phyloP scores from a whole-genome alignment of 2,888 invertebrate genomes.

The Kuschelorhynchus macadamiae region DNA sequence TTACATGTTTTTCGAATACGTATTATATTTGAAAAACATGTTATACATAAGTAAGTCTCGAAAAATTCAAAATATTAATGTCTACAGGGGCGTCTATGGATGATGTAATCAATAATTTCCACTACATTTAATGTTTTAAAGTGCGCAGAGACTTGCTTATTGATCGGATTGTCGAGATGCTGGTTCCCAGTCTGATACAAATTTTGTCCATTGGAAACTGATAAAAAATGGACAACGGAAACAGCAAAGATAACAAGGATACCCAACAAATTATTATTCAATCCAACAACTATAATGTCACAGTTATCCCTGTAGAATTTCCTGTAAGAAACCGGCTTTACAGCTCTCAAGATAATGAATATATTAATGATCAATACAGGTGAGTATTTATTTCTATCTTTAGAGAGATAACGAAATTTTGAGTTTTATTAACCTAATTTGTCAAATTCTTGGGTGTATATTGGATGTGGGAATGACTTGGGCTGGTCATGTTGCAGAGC shows the following conservation, averaged over 20 bases:
- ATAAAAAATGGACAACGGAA: slow-evolving; percentile 39
- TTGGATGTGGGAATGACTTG: too few relatives aligned
- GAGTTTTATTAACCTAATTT: too few relatives aligned
- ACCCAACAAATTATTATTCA: slow-evolving; percentile 59
- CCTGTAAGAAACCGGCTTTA: slow-evolving; percentile 57
- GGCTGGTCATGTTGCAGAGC: too few relatives aligned
- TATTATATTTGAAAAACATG: too few relatives aligned
- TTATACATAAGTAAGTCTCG: too few relatives aligned
- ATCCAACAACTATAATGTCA: slow-evolving; percentile 60
- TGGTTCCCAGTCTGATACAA: neutral
- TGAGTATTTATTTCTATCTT: slow-evolving; percentile 43
- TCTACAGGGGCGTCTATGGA: too few relatives aligned
- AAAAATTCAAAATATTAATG: too few relatives aligned
- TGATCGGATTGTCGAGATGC: slow-evolving; percentile 22
- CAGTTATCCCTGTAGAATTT: slow-evolving; percentile 63
- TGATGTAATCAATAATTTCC: slow-evolving; percentile 6
- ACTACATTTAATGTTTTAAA: slow-evolving; percentile 6
- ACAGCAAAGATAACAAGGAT: slow-evolving; percentile 52
- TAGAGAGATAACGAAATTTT: too few relatives aligned
- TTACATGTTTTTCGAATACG: too few relatives aligned
- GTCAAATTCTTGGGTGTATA: too few relatives aligned
- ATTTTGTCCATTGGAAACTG: neutral
- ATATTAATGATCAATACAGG: slow-evolving; percentile 63
- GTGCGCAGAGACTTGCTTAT: slow-evolving; percentile 28
- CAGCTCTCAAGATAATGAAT: slow-evolving; percentile 60